Evolutionary conservation across 2,113 vertebrate genomes (phyloP).

Genomic region (Microcebus lehilahytsara): DNA sequence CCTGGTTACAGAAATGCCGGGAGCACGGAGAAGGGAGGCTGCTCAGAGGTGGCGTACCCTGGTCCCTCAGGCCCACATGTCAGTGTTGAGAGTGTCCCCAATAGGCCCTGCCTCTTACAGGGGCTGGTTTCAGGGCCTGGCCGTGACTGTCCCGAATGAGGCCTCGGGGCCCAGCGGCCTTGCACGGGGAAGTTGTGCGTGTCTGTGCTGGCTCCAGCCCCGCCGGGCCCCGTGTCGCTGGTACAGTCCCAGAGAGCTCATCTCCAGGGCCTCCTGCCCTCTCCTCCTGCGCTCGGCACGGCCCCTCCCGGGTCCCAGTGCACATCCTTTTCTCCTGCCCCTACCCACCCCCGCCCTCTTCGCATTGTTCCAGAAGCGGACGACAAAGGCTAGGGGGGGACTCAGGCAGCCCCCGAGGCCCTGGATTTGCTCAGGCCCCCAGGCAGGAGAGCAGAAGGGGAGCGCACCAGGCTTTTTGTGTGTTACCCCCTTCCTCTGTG

Average conservation of each 20-base stretch:
- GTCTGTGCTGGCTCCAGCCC: not conserved
- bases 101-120: not conserved
- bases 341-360: not conserved
- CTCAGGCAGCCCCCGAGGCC: not conserved
- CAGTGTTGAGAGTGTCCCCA: accelerated
- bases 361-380: not conserved
- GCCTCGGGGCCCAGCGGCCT: not conserved
- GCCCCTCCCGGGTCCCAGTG: not conserved
- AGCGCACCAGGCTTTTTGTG: not conserved
- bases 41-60: accelerated
- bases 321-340: not conserved
- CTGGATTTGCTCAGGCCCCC: not conserved
- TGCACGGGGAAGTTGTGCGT: accelerated
- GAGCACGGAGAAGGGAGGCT: accelerated
- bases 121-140: not conserved
- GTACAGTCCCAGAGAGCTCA: not conserved
- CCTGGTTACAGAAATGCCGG: not conserved
- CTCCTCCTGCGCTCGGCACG: accelerated
- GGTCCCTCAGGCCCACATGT: not conserved
- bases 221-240: accelerated
- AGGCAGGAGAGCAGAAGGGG: not conserved
- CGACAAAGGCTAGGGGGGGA: not conserved
- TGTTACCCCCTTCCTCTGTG: not conserved
- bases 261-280: not conserved
- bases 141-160: not conserved